Evolutionary conservation across 2,797 vertebrate genomes (phyloP), one percentile per base, ranked within the genome.

Genomic region (Melanotaenia maccullochi): DNA sequence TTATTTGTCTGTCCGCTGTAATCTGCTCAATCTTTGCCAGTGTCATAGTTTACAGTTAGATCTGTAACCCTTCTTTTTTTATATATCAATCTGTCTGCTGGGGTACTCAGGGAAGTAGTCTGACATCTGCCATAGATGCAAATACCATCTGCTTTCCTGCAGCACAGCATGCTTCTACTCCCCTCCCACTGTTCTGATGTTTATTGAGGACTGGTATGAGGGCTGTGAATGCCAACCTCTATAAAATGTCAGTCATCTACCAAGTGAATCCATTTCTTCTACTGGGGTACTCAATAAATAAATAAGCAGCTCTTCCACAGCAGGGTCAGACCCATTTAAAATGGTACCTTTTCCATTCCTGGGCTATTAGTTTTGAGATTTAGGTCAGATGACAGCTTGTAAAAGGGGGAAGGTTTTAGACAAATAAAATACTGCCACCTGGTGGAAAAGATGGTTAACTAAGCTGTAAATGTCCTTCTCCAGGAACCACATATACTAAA

Each of bases 91-190:
- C 30, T 69, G 67, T 81, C 59, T 81, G 67, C 44, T 75, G 54
- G 73, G 74, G 38, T 74, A 79, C 75, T 81, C 76, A 70, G 60
- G 58, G 61, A 59, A 80, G 65, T 68, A 71, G 74, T 70, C 86
- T 89, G 83, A 78, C 85, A 82, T 88, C 85, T 89, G 79, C 82
- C 83, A 59, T 63, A 64, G 76, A 90, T 79, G 68, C 76, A 90
- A 87, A 91, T 86, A 84, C 91, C 93, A 93, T 93, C 91, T 94
- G 93, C 70, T 91, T 88, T 82, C 85, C 85, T 71, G 61, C 76
- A 62, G 85, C 86, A 69, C 90, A 81, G 87, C 79, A 85, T 54
- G 84, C 57, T 60, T 76, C 78, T 76, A 73, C 20, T 49, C 51
- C 76, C 81, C 81, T 84, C 90, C 83, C 74, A 81, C 78, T 82